Conservation (phyloP, 1,140 invertebrate species). For the Drosophila guanche region DNA sequence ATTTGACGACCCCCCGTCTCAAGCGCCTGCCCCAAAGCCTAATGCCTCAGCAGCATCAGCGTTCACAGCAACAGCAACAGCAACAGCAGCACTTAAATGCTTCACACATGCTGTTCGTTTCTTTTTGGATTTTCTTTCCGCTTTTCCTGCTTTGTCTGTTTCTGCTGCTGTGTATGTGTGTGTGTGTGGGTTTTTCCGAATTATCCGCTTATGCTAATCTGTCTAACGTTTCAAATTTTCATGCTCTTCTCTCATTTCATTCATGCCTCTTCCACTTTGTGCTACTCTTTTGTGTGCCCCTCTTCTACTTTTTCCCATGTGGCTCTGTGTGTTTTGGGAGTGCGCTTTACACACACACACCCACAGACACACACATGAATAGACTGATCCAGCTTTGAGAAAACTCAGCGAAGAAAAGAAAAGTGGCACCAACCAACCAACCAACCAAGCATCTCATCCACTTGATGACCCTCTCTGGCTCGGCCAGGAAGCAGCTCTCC, state of each 20-base stretch:
- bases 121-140: constrained; percentile 11
- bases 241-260: constrained; percentile 37
- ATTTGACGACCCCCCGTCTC: too few relatives aligned
- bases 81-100: constrained; percentile 63
- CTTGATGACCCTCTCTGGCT: constrained; percentile 54
- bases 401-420: constrained; percentile 26
- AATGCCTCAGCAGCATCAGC: too few relatives aligned
- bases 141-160: constrained; percentile 28
- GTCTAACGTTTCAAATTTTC: constrained; percentile 75
- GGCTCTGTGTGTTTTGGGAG: constrained; percentile 12
- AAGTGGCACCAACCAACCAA: constrained; percentile 5
- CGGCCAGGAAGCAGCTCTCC: constrained; percentile 18
- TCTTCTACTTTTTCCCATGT: constrained; percentile 15
- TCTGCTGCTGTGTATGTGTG: constrained; percentile 21
- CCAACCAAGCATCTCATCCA: constrained; percentile 26
- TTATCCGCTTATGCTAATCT: constrained; percentile 82
- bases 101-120: constrained; percentile 61
- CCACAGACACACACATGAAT: constrained; percentile 33
- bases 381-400: constrained; percentile 65
- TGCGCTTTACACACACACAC: constrained; percentile 19
- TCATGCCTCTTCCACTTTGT: constrained; percentile 5
- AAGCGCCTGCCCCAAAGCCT: too few relatives aligned
- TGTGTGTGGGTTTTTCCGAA: constrained; percentile 46
- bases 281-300: constrained; percentile 8
- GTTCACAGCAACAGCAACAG: constrained; percentile 2